Evolutionary conservation across 2,888 invertebrate genomes (phyloP).

Genomic region (Nomada goodeniana): DNA sequence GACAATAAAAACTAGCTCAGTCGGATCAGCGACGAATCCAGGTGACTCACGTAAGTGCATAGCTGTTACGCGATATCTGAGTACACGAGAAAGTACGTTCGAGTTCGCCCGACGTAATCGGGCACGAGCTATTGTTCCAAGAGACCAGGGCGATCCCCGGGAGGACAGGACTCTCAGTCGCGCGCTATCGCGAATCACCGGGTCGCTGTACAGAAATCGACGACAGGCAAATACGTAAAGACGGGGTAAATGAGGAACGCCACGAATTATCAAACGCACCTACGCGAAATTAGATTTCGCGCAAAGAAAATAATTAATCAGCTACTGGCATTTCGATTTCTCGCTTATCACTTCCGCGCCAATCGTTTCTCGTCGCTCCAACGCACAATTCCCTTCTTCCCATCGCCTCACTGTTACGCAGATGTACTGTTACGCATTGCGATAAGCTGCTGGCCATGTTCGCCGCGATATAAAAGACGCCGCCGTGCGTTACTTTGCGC

Average conservation of each 20-base stretch:
- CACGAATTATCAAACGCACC: conserved; percentile 55
- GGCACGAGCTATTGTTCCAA: conserved; percentile 63
- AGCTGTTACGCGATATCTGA: conserved; percentile 34
- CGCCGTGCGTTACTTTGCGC: conserved; percentile 22
- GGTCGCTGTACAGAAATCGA: neutral
- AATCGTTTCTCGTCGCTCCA: neutral
- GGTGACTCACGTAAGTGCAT: neutral
- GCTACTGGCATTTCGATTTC: conserved; percentile 4
- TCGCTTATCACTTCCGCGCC: conserved; percentile 16
- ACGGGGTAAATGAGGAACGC: neutral
- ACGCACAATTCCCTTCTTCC: conserved; percentile 3
- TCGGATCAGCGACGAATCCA: conserved; percentile 12
- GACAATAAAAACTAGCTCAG: conserved; percentile 23
- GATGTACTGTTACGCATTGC: conserved; percentile 60
- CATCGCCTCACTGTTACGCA: neutral
- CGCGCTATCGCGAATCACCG: conserved; percentile 50
- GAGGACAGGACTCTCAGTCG: conserved; percentile 59
- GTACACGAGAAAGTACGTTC: conserved; percentile 22
- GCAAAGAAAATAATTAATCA: conserved; percentile 22
- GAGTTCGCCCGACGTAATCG: conserved; percentile 48
- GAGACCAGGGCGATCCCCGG: conserved; percentile 52
- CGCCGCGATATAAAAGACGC: conserved; percentile 16
- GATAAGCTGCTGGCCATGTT: conserved; percentile 38
- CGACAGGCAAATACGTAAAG: conserved; percentile 16
- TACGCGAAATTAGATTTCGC: conserved; percentile 56